Conservation (phyloP, 2,888 invertebrate species). For the Dioctria rufipes region DNA sequence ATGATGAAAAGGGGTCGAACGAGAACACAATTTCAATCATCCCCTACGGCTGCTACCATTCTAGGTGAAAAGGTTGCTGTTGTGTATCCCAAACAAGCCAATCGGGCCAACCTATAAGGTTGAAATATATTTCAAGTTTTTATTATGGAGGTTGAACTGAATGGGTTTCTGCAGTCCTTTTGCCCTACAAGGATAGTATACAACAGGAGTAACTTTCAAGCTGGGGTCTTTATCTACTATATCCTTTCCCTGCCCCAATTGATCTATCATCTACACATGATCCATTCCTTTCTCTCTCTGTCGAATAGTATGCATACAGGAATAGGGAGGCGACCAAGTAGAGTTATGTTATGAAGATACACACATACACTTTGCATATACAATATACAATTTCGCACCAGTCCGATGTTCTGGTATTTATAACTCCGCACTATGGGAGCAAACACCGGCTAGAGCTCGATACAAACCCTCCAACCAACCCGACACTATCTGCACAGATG, state of each 20-base stretch:
- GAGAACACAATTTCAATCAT: constrained; percentile 38
- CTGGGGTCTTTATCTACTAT: too few species aligned
- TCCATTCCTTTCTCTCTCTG: background rate
- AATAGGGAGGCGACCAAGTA: background rate
- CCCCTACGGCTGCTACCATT: background rate
- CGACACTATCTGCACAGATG: constrained; percentile 26
- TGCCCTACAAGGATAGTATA: constrained; percentile 2
- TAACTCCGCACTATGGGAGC: constrained; percentile 22
- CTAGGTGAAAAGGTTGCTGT: constrained; percentile 19
- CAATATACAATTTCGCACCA: constrained; percentile 27
- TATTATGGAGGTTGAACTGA: constrained; percentile 36
- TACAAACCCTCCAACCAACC: background rate
- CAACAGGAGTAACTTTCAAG: too few species aligned
- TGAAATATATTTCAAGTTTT: constrained; percentile 22
- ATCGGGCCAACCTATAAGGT: background rate
- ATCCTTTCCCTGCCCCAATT: background rate
- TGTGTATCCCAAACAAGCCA: constrained; percentile 12
- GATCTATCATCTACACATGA: background rate
- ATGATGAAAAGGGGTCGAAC: constrained; percentile 18
- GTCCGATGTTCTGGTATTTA: background rate
- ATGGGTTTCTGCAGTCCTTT: background rate
- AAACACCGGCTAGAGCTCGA: background rate
- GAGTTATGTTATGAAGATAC: background rate
- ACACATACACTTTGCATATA: too few species aligned
- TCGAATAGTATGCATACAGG: background rate